These are phyloP conservation scores for Allacma fusca DNA, from an alignment of 2,888 invertebrate species.

Conservation along the genomic window DNA sequence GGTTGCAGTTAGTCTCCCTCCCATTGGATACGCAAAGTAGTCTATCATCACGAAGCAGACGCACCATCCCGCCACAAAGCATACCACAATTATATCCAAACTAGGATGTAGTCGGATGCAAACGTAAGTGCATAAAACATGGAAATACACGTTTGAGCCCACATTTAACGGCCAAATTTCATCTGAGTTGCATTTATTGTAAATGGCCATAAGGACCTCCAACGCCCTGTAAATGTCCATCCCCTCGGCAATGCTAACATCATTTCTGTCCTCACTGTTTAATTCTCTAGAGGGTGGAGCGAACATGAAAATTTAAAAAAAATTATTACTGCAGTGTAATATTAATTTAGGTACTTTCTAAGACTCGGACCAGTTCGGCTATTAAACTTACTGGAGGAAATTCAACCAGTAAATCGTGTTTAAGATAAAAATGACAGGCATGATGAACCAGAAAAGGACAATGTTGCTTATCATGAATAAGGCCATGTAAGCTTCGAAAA, in stretches of 20 bases:
- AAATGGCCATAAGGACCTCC: background rate
- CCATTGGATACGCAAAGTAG: background rate
- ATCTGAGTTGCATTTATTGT: background rate
- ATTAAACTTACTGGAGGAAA: background rate
- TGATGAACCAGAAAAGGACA: too few relatives aligned
- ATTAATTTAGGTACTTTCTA: too few relatives aligned
- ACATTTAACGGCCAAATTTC: background rate
- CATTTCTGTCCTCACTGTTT: background rate
- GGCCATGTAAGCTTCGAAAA: too few relatives aligned
- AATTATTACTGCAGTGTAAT: too few relatives aligned
- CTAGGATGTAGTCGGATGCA: background rate
- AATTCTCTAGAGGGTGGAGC: background rate
- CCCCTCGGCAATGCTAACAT: background rate
- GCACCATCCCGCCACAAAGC: background rate
- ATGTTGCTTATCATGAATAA: too few relatives aligned
- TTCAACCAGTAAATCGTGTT: background rate
- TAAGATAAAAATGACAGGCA: background rate
- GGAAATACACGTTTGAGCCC: background rate
- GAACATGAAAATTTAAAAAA: too few relatives aligned
- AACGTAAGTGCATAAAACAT: background rate
- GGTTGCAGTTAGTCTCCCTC: background rate
- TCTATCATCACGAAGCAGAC: background rate
- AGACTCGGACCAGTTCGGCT: too few relatives aligned
- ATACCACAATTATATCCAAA: background rate
- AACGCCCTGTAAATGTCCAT: background rate